Base-by-base conservation (phyloP, 2,797 vertebrate species). In the Gila robusta region DNA sequence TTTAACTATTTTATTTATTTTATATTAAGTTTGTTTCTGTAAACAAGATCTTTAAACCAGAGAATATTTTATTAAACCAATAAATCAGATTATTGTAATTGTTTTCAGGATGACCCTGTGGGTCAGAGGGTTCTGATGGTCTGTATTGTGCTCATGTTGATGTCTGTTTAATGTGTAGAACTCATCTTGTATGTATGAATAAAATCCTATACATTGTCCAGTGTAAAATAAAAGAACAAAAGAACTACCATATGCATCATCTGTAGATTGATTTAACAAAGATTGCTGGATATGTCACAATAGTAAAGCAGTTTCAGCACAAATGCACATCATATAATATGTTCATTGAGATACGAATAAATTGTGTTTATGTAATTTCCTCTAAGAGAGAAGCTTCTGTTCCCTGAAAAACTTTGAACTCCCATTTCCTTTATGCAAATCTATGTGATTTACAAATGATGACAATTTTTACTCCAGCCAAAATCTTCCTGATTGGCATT, bases 141-240 rank as follows among this genome's bases (percentile, higher is more conserved):
- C 44, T 69, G 37, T 78, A 70, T 80, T 79, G 39, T 35, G 76
- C 69, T 79, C 10, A 47, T 85, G 52, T 79, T 47, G 10, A 80
- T 62, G 28, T 85, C 19, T 41, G 49, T 71, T 71, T 72, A n/a
- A 47, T 72, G 21, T 79, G 54, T 59, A 71, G 10, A 71, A 56
- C 52, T 62, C 72, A 69, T 9, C 41, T 70, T 81, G 23, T 84
- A 77, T 77, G 72, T 76, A 64, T 19, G 23, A 54, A 66, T 37
- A 39, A 70, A 84, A 69, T 28, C 16, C 62, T 66, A 28, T 66
- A 8, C 49, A 70, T 32, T 82, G 52, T 82, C 32, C 28, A 69
- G 44, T 84, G 72, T 84, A 74, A 76, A 49, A 76, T 52, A 7
- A 19, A 28, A 82, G 16, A 39, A 41, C 35, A 56, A 32, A 32